Evolutionary conservation across 2,113 vertebrate genomes (phyloP), one percentile per base, ranked within the genome.

Genomic region (Neofelis nebulosa): DNA sequence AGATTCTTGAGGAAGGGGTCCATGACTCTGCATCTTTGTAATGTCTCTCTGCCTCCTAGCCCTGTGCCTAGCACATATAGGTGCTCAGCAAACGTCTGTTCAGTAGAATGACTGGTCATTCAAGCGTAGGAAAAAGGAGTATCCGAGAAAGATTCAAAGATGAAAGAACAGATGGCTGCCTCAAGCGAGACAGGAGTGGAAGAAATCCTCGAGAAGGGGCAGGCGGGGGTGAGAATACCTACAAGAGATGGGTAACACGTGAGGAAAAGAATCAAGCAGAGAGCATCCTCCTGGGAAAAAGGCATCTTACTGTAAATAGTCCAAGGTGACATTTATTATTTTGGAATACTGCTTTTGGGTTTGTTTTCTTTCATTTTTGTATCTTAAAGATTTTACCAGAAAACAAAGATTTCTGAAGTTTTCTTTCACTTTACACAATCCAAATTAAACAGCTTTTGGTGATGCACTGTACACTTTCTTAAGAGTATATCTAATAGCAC

Each of bases 241-340:
- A 16, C 1, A 41, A 27, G 10, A 25, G 19, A 21, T 5, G 69
- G 61, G 52, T 27, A 19, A 73, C 82, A 84, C 65, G 50, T 55
- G 86, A 92, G 69, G 55, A 61, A 63, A 63, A 65, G 33, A 66
- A 83, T 4, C 23, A 76, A 97, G 84, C 86, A 97, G 80, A 98
- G 96, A 50, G 4, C n/a, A 48, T 93, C 86, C 18, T 97, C 95
- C 71, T 94, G 21, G 76, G 96, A 94, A 83, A 97, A 97, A 82
- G 81, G 33, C 92, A 81, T 98, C 96, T 94, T 93, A 97, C 89
- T 98, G 98, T 99, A 98, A 98, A 98, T 98, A 98, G 91, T 97
- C 79, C 89, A 96, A 94, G 78, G 83, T 98, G 89, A 97, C 31
- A 33, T 78, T 95, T 97, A 71, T 91, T 81, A 81, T 96, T 80